Base-by-base conservation (phyloP, 1,140 invertebrate genomes). In the Chironomus tepperi region DNA sequence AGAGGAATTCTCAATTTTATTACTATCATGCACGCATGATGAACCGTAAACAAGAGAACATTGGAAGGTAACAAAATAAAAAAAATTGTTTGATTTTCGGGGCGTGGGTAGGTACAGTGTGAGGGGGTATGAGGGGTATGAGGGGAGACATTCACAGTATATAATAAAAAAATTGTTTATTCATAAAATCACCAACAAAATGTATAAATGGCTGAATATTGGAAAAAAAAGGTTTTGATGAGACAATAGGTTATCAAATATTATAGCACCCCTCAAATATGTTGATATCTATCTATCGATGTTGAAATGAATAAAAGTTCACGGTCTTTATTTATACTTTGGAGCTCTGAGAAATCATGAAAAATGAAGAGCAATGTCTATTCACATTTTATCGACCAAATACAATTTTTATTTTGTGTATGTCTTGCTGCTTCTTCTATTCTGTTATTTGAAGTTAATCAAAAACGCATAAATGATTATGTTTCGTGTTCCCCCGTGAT, bases 391-490 rank as follows among this genome's bases (percentile, higher is more conserved):
- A 70, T 70, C 65, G 65, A 70, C 65, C 65, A 70, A 70, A 70
- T 70, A 70, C 2, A 57, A 2, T 34, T 34, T 34, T 34, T 34
- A 2, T 34, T 34, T 34, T 5, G 24, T 34, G 24, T 34, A 34
- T 34, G 12, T 57, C 12, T 57, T 57, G 8, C 43, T 47, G 9
- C 15, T 8, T 9, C 3, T 12, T 57, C 15, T 15, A 15, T 15
- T 57, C 47, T 57, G 12, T 70, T 21, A 70, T 70, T 16, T 19
- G 65, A 18, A 70, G 65, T 21, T 16, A 70, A 70, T 70, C 65
- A 70, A 70, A 70, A 70, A 70, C 65, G 65, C 65, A 70, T 70
- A 70, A 70, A 18, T 19, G 16, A 70, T 70, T 70, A 70, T 21
- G 6, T 70, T 70, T 70, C 16, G 65, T 18, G 65, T 18, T 70